Evolutionary conservation across 2,113 vertebrate genomes (phyloP).

Genomic region (Ailurus styani): DNA sequence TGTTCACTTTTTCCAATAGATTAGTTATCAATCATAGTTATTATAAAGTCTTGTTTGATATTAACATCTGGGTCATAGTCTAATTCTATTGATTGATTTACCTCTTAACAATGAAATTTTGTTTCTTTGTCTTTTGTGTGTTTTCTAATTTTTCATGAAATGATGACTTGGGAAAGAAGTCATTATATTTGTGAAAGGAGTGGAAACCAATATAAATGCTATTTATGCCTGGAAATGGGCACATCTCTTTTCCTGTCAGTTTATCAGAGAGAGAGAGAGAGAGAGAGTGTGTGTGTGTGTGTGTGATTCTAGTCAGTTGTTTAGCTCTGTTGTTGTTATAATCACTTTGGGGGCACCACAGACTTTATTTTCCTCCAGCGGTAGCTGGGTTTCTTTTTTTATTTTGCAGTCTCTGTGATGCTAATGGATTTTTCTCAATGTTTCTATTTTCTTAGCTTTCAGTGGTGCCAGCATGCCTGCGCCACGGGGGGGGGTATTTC

Average conservation of each 20-base stretch:
- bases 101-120: not conserved
- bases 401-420: not conserved
- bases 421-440: not conserved
- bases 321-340: not conserved
- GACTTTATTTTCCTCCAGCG: not conserved
- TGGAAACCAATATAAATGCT: not conserved
- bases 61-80: not conserved
- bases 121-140: not conserved
- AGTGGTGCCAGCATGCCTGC: no score
- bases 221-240: not conserved
- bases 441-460: not conserved
- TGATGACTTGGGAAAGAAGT: no score
- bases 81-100: not conserved
- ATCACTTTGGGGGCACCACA: not conserved
- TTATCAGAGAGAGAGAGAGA: no score
- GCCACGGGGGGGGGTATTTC: not conserved
- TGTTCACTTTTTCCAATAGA: not conserved
- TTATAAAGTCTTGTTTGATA: not conserved
- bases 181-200: not conserved
- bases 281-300: not conserved
- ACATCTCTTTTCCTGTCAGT: not conserved
- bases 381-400: not conserved
- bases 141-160: not conserved
- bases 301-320: not conserved
- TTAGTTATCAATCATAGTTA: not conserved